Evolutionary conservation across 2,113 vertebrate genomes (phyloP).

Genomic region (Pardalotus punctatus): DNA sequence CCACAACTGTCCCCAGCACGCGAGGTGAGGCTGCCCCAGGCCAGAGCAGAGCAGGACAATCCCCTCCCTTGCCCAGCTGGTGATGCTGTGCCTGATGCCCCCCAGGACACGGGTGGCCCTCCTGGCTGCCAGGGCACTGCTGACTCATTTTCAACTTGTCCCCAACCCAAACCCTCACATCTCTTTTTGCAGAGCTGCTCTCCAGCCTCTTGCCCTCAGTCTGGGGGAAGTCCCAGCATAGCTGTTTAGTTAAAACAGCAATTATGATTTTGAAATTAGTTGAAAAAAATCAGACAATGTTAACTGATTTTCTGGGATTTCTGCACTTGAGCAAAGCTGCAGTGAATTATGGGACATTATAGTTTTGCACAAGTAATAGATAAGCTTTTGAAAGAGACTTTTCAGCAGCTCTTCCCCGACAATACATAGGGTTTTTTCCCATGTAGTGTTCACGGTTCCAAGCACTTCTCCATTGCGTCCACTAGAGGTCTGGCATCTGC

Average conservation of each 20-base stretch:
- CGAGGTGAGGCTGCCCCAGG: rapidly evolving
- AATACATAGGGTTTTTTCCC: rapidly evolving
- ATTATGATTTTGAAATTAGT: background rate
- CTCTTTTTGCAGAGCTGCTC: background rate
- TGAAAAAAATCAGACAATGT: background rate
- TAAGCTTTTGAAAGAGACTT: background rate
- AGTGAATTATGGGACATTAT: background rate
- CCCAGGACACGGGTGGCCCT: rapidly evolving
- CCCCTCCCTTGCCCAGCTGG: rapidly evolving
- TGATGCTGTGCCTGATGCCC: rapidly evolving
- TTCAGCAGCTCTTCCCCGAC: background rate
- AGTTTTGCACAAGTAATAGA: background rate
- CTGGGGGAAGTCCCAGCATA: background rate
- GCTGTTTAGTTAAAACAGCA: background rate
- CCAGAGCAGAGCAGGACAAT: background rate
- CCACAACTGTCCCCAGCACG: background rate
- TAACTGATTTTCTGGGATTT: background rate
- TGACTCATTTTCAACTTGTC: background rate
- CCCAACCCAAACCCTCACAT: background rate
- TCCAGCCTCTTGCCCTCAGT: background rate
- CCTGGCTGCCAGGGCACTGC: background rate
- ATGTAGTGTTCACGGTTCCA: rapidly evolving
- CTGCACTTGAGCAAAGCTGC: background rate
- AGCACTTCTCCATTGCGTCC: background rate
- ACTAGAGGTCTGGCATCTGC: background rate